Evolutionary conservation across 1,140 invertebrate genomes (phyloP), one percentile per base, ranked within the genome.

Genomic region (Drosophila seguyi): DNA sequence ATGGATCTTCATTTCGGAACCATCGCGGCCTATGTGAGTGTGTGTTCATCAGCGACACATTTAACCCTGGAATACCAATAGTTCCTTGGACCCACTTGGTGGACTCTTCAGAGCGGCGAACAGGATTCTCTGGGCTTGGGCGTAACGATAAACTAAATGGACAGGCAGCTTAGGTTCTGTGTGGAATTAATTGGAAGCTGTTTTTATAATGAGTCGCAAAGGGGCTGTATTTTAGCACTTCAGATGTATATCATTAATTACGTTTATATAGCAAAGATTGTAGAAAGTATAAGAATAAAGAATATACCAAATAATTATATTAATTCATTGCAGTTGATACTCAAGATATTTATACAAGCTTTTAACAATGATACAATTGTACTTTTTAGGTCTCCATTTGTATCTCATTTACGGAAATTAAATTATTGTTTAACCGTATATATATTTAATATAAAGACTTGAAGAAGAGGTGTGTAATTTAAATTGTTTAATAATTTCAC

Each of bases 1-100:
- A 88, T 84, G 61, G 83, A 83, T 80, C 76, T 87, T 82, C 56
- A 61, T 69, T 76, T 44, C 16, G 38, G 42, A 48, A 31, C 38
- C 60, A 20, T n/a, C 14, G 16, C 41, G 4, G 34, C 29, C 50
- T 52, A 16, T 59, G 57, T 53, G 36, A 42, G 27, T 55, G 42
- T 57, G 29, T 80, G 60, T 50, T 53, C 55, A 57, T 16, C 38
- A 65, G 62, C 48, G 59, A 78, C 68, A 78, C 59, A 78, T 75
- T 86, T 81, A 69, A 62, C 72, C 65, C 53, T 62, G 62, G 57
- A 66, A 57, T n/a, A 48, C 44, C 13, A 61, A 58, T 27, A 53
- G 27, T 59, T 41, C 38, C 57, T 47, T 31, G 25, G 81, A 61
- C 22, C 45, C 60, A 79, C 71, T 79, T 77, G 79, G 47, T 52